A percentile compares a stretch with the other conserved stretches of the same genome.
These are phyloP conservation scores for Micromussa lordhowensis DNA, from an alignment of 92 coral and sea anemone species.

Conservation along the genomic window DNA sequence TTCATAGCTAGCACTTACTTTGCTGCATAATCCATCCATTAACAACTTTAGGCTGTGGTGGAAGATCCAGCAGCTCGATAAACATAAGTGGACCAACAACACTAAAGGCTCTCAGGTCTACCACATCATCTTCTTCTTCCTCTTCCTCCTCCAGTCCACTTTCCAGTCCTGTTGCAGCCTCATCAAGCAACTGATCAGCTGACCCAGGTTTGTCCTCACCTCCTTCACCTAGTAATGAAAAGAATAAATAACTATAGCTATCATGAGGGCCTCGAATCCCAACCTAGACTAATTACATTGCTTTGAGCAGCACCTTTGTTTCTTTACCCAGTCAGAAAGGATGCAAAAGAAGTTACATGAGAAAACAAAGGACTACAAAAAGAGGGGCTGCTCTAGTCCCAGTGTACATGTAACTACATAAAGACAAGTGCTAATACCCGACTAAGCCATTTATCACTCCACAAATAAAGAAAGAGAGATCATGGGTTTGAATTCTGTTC, in stretches of 20 bases:
- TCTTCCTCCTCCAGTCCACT: slow-evolving; percentile 72
- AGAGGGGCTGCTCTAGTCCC: not conserved
- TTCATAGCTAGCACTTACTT: slow-evolving; percentile 47
- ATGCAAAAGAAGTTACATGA: no score
- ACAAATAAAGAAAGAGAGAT: no score
- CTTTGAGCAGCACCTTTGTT: no score
- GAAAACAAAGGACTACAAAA: no score
- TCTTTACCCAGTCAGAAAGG: no score
- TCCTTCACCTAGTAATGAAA: slow-evolving; percentile 15
- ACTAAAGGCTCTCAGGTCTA: slow-evolving; percentile 90
- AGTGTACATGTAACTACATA: no score
- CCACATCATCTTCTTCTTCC: slow-evolving; percentile 98
- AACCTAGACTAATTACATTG: no score
- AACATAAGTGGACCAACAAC: slow-evolving; percentile 83
- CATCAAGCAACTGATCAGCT: slow-evolving; percentile 61
- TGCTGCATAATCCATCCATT: slow-evolving; percentile 94
- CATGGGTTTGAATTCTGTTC: no score
- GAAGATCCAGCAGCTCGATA: slow-evolving; percentile 85
- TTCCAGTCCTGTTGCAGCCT: slow-evolving; percentile 41
- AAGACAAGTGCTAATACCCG: no score
- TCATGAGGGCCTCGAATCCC: not conserved
- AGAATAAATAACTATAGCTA: not conserved
- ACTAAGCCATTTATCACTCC: no score
- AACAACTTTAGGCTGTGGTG: slow-evolving; percentile 92
- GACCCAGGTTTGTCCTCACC: slow-evolving; percentile 43